Base-by-base conservation (phyloP, 1,140 invertebrate species). In the Leptopilina boulardi region DNA sequence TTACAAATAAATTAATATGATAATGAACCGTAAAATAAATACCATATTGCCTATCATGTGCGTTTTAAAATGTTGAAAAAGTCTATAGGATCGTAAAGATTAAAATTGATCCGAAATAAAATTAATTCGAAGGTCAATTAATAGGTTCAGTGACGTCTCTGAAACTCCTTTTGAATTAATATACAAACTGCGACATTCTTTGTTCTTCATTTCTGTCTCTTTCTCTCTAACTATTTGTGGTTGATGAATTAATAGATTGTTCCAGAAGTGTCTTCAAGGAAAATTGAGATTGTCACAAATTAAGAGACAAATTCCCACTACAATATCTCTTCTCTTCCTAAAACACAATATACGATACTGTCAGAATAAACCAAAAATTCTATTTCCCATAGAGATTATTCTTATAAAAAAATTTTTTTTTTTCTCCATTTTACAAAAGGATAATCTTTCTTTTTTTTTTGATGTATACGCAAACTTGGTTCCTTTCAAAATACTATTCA, bases 51-150 rank as follows among this genome's bases (percentile, higher is more conserved):
- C 42, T 15, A 44, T 38, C 34, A 9, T 15, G 15, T 44, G 15
- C 11, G 42, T 4, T 4, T 38, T 5, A 15, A 44, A 2, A 3
- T 3, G 6, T 51, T 51, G n/a, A 51, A 51, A 51, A 51, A 18
- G 4, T n/a, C n/a, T n/a, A n/a, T 38, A 38, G 34, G 13, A 51
- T 18, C 6, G 47, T 51, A 18, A 51, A 51, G 47, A 51, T 51
- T 66, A 30, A 66, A 66, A 30, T 66, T 66, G 23, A 66, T 51
- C 47, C 47, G 26, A 66, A 66, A 34, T 66, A 66, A 66, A 66
- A 66, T 66, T 66, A 66, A 30, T 66, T 34, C 59, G 59, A 30
- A 66, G 59, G 26, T 66, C 26, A 66, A 66, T 34, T 30, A 30
- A n/a, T 66, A 13, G 15, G 26, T 66, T 66, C 5, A 66, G 26